phyloP scores from a whole-genome alignment of 2,888 invertebrate species.

The Magallana nippona region DNA sequence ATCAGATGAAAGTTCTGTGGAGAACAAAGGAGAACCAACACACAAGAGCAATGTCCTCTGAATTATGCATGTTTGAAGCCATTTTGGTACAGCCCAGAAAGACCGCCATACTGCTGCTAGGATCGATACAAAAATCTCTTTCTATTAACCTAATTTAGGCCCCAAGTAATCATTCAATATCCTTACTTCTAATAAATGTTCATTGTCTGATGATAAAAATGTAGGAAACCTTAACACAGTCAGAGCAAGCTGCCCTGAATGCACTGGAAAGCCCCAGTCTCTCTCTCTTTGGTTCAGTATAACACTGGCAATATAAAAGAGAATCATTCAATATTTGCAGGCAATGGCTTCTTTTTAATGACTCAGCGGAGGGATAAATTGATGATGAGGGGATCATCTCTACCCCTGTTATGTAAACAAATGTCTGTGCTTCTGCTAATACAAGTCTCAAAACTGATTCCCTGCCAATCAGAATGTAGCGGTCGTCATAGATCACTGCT shows the following conservation, averaged over 20 bases:
- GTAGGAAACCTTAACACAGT: neutral
- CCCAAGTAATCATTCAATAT: slow-evolving; percentile 17
- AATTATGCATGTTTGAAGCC: slow-evolving; percentile 14
- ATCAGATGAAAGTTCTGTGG: too few relatives aligned
- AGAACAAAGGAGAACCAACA: neutral
- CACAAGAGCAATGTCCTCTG: neutral
- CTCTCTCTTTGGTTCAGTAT: neutral
- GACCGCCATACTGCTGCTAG: neutral
- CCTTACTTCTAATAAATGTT: slow-evolving; percentile 12
- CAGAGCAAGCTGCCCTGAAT: neutral
- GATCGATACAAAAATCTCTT: neutral
- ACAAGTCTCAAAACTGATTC: neutral
- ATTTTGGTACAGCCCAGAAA: neutral
- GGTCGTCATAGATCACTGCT: neutral
- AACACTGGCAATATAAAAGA: neutral
- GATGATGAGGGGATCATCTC: slow-evolving; percentile 11
- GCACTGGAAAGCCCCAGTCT: neutral
- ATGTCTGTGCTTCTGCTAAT: neutral
- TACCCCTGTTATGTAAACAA: slow-evolving; percentile 25
- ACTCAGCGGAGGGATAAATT: neutral
- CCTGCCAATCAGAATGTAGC: slow-evolving; percentile 10
- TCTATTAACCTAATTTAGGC: slow-evolving; percentile 29
- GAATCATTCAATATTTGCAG: neutral
- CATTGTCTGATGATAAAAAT: neutral
- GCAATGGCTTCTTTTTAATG: neutral